A percentile compares a stretch with the other conserved stretches of the same genome.
Evolutionary conservation across 1,140 invertebrate genomes (phyloP).

Genomic region (Aphelinus atriplicis): DNA sequence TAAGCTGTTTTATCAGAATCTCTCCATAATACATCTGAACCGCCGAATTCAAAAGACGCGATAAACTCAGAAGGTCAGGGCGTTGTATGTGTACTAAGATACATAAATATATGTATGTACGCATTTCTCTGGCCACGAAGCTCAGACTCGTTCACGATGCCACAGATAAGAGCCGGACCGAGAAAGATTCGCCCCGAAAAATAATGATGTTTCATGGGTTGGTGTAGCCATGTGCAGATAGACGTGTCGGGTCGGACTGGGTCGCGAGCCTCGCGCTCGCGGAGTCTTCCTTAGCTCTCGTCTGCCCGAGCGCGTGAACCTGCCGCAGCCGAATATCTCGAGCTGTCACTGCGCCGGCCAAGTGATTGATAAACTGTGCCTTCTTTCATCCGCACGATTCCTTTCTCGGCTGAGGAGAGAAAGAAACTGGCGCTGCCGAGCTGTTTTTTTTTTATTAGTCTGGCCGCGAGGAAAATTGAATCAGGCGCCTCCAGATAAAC

Average conservation of each 20-base stretch:
- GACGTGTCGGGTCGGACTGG: slow-evolving; percentile 30
- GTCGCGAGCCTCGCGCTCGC: slow-evolving; percentile 34
- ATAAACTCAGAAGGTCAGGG: slow-evolving; percentile 15
- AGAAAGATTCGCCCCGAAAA: slow-evolving; percentile 46
- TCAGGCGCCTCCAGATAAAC: not conserved
- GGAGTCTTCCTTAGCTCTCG: slow-evolving; percentile 27
- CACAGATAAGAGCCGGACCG: slow-evolving; percentile 11
- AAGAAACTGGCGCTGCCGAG: slow-evolving; percentile 26
- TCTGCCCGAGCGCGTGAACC: slow-evolving; percentile 40
- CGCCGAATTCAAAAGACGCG: not conserved
- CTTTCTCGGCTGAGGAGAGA: slow-evolving; percentile 20
- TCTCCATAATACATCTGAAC: too few species aligned
- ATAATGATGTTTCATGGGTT: slow-evolving; percentile 46
- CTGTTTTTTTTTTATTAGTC: slow-evolving; percentile 3
- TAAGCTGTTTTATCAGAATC: too few species aligned
- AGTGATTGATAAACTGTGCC: slow-evolving; percentile 56
- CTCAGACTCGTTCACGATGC: slow-evolving; percentile 15
- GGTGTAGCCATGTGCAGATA: slow-evolving; percentile 46
- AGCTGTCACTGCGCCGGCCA: slow-evolving; percentile 48
- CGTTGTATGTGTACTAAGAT: slow-evolving; percentile 9
- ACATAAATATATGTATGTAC: not conserved
- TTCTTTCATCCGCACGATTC: slow-evolving; percentile 51
- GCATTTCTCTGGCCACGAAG: not conserved
- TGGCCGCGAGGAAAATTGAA: slow-evolving; percentile 22
- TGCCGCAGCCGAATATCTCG: slow-evolving; percentile 54